Evolutionary conservation across 2,113 vertebrate genomes (phyloP).

Genomic region (Oncorhynchus nerka): DNA sequence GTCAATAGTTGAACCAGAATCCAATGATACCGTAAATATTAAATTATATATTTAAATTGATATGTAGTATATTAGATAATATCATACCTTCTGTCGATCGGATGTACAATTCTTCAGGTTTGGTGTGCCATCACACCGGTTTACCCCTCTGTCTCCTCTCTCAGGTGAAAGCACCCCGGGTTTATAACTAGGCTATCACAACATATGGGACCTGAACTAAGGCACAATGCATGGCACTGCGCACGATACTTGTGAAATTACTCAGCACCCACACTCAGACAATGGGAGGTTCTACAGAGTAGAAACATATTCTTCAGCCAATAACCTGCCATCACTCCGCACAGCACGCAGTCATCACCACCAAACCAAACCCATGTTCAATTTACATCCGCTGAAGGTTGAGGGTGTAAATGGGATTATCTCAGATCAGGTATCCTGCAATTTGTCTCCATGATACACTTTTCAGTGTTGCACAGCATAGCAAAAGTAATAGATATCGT

Average conservation of each 20-base stretch:
- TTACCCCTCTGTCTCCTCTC: no score
- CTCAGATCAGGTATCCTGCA: conserved; percentile 41
- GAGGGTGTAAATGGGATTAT: conserved; percentile 71
- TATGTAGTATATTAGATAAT: no score
- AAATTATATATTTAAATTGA: no score
- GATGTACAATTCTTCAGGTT: no score
- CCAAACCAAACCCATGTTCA: conserved; percentile 23
- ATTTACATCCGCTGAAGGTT: conserved; percentile 43
- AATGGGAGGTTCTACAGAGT: conserved; percentile 6
- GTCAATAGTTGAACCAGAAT: no score
- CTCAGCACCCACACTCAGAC: background rate
- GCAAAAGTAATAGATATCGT: no score
- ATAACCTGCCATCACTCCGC: conserved; percentile 51
- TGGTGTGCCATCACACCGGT: no score
- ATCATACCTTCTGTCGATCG: no score
- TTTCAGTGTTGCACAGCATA: no score
- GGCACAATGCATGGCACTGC: background rate
- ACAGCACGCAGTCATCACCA: conserved; percentile 59
- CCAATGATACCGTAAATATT: no score
- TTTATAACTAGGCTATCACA: background rate
- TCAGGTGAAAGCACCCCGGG: background rate
- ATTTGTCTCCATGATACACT: background rate
- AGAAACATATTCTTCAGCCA: conserved; percentile 57
- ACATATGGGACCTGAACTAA: background rate
- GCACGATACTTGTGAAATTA: background rate